Conservation (phyloP, 2,113 vertebrate genomes). For the Psittacara wagleri region DNA sequence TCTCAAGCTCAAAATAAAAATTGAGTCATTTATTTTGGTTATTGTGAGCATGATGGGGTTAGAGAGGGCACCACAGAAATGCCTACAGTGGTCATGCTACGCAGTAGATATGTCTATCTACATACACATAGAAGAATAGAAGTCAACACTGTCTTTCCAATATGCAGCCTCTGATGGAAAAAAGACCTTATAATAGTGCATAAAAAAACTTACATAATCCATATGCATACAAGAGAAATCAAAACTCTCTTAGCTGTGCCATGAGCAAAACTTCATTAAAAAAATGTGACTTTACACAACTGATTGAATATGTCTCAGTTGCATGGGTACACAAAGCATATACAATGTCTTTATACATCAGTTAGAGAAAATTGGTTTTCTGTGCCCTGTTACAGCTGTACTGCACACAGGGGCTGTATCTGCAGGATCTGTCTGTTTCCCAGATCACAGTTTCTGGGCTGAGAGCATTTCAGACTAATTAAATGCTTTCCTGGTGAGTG, state of each 20-base stretch:
- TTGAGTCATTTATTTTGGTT: fast-evolving
- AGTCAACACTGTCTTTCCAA: background rate
- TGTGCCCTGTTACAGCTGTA: background rate
- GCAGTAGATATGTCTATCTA: background rate
- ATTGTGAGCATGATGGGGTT: background rate
- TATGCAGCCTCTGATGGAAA: background rate
- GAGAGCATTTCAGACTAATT: background rate
- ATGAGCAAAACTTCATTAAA: background rate
- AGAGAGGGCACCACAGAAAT: background rate
- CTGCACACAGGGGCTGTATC: background rate
- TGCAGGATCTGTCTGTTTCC: background rate
- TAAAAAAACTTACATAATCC: background rate
- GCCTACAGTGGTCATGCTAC: background rate
- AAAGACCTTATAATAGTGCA: background rate
- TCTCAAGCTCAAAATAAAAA: background rate
- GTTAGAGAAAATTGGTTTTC: background rate
- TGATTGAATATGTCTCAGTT: background rate
- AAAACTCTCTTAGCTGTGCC: background rate
- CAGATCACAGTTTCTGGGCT: background rate
- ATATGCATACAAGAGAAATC: background rate
- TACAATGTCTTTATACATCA: background rate
- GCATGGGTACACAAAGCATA: background rate
- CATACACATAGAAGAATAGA: background rate
- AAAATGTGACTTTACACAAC: background rate
- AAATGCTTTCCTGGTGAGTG: background rate